phyloP scores from a whole-genome alignment of 2,888 invertebrate genomes.

The Agrilus biguttatus region DNA sequence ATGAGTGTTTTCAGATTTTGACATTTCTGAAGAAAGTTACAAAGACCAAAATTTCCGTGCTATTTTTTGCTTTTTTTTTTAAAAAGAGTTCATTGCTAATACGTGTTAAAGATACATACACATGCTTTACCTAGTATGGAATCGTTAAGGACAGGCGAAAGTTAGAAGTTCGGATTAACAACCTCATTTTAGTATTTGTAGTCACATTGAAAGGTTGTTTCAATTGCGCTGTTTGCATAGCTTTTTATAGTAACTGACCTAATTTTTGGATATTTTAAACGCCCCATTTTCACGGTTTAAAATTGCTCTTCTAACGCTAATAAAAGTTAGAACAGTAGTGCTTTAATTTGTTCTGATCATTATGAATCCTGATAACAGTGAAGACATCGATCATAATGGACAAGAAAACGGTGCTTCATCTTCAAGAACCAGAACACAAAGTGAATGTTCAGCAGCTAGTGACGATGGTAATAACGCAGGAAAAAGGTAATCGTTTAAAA shows the following conservation, averaged over 20 bases:
- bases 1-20: constrained; percentile 5
- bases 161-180: too few relatives aligned
- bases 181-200: too few relatives aligned
- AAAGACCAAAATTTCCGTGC: constrained; percentile 9
- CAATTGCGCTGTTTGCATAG: constrained; percentile 11
- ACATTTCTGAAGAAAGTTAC: constrained; percentile 3
- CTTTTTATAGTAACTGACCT: constrained; percentile 17
- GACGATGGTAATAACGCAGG: constrained; percentile 25
- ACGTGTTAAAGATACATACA: too few relatives aligned
- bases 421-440: constrained; percentile 24
- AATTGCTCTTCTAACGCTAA: not conserved
- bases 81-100: too few relatives aligned
- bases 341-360: not conserved
- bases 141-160: too few relatives aligned
- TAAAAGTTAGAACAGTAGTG: not conserved
- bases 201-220: not conserved
- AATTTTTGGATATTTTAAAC: constrained; percentile 12
- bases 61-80: constrained; percentile 3
- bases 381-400: constrained; percentile 12
- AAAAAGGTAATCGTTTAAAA: constrained; percentile 11
- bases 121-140: too few relatives aligned
- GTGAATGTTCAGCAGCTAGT: constrained; percentile 26
- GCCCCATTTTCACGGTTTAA: not conserved
- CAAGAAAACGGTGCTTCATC: constrained; percentile 13
- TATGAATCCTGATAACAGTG: constrained; percentile 11